Conservation (phyloP, 2,797 vertebrate genomes). For the Paguma larvata region DNA sequence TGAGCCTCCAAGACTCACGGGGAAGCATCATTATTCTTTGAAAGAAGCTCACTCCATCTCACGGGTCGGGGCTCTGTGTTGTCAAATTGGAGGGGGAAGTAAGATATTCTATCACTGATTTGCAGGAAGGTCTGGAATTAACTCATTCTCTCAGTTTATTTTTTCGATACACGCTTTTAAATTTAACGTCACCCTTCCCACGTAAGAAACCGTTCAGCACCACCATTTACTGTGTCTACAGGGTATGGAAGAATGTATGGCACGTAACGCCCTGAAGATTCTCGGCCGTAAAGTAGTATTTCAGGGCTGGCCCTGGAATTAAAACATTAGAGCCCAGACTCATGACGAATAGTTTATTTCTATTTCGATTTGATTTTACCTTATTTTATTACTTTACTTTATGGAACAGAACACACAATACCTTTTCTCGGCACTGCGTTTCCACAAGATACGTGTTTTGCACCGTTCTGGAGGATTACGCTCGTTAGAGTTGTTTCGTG, state of each 20-base stretch:
- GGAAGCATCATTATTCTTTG: accelerated
- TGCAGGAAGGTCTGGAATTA: not conserved
- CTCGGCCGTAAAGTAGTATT: not conserved
- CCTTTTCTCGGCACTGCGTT: not conserved
- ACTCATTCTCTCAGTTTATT: not conserved
- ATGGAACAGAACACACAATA: not conserved
- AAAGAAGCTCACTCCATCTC: not conserved
- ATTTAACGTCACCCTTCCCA: not conserved
- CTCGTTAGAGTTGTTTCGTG: not conserved
- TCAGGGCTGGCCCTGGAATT: not conserved
- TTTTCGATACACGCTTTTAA: not conserved
- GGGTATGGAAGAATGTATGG: no score
- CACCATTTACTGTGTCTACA: not conserved
- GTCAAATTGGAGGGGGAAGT: accelerated
- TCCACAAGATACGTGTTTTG: not conserved
- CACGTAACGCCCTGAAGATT: not conserved
- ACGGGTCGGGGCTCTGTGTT: not conserved
- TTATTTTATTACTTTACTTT: not conserved
- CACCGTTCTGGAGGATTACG: not conserved
- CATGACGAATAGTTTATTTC: not conserved
- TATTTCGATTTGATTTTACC: not conserved
- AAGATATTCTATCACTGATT: accelerated
- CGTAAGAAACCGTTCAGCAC: not conserved
- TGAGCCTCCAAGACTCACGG: not conserved
- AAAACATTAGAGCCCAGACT: not conserved